phyloP scores from a whole-genome alignment of 2,113 vertebrate species.

The Coreoperca whiteheadi region DNA sequence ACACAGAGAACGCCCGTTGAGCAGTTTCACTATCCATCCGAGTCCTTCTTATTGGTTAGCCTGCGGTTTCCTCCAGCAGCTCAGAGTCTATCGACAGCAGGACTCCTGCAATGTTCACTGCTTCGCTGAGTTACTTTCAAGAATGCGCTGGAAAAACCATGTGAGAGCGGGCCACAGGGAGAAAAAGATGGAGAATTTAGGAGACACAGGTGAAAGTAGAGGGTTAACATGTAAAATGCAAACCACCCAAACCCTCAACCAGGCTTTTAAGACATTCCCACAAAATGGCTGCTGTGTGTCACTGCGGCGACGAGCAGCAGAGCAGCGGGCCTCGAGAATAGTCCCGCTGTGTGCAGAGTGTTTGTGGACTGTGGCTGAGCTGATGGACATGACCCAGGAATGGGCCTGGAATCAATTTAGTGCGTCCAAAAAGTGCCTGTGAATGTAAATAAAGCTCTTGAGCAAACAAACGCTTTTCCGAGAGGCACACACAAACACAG shows the following conservation, averaged over 20 bases:
- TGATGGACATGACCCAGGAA: constrained; percentile 84
- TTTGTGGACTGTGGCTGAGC: constrained; percentile 79
- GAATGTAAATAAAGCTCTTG: constrained; percentile 85
- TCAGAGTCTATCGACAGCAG: constrained; percentile 46
- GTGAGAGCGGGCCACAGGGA: background rate
- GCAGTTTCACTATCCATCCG: constrained; percentile 53
- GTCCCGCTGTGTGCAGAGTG: constrained; percentile 75
- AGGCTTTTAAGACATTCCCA: constrained; percentile 63
- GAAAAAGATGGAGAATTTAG: constrained; percentile 12
- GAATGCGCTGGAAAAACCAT: constrained; percentile 39
- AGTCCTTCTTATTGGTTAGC: constrained; percentile 62
- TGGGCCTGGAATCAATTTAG: constrained; percentile 86
- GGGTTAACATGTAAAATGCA: constrained; percentile 60
- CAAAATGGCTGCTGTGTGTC: constrained; percentile 81
- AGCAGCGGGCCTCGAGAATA: constrained; percentile 69
- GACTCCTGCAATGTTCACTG: constrained; percentile 41
- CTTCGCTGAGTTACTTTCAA: constrained; percentile 36
- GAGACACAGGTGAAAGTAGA: constrained; percentile 47
- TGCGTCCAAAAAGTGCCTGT: constrained; percentile 81
- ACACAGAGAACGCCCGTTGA: constrained; percentile 48
- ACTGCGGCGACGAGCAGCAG: constrained; percentile 45
- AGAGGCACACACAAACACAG: constrained; percentile 75
- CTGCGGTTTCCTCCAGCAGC: constrained; percentile 68
- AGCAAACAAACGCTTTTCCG: constrained; percentile 82
- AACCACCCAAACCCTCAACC: constrained; percentile 49